Evolutionary conservation across 2,888 invertebrate genomes (phyloP).

Genomic region (Oxyteleia sp.): DNA sequence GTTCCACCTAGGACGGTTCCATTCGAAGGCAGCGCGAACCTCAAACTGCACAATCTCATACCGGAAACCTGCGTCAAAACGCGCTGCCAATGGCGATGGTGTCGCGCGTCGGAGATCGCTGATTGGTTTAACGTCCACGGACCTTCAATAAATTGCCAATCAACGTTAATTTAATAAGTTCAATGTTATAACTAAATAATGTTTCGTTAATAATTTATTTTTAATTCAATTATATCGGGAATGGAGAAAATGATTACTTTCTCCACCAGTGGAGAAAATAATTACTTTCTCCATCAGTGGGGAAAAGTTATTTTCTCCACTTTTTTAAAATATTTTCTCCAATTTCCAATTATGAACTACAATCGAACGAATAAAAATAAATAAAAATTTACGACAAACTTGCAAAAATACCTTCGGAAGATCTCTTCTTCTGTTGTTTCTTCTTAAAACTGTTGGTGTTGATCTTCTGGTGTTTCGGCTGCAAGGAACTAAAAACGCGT

Average conservation of each 20-base stretch:
- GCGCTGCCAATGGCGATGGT: constrained; percentile 98
- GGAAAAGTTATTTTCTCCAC: no score
- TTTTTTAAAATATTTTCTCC: no score
- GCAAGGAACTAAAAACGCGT: constrained; percentile 94
- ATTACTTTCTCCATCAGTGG: no score
- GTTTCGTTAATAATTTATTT: no score
- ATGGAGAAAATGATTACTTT: no score
- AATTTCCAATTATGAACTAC: no score
- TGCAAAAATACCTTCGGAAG: constrained; percentile 86
- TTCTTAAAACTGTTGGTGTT: constrained; percentile 84
- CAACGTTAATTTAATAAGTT: no score
- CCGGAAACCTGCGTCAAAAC: constrained; percentile 94
- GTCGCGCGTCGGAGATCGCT: constrained; percentile 90
- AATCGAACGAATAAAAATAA: no score
- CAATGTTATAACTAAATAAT: no score
- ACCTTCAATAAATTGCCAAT: constrained; percentile 75
- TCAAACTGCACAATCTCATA: constrained; percentile 92
- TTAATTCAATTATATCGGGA: no score
- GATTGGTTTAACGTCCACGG: constrained; percentile 84
- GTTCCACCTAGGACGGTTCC: constrained; percentile 95
- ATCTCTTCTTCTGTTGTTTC: constrained; percentile 86
- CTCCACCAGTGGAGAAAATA: no score
- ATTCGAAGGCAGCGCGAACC: constrained; percentile 90
- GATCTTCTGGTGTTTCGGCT: constrained; percentile 88
- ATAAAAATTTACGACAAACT: no score